Conservation (phyloP, 2,888 invertebrate species). For the Lordiphosa andalusiaca region DNA sequence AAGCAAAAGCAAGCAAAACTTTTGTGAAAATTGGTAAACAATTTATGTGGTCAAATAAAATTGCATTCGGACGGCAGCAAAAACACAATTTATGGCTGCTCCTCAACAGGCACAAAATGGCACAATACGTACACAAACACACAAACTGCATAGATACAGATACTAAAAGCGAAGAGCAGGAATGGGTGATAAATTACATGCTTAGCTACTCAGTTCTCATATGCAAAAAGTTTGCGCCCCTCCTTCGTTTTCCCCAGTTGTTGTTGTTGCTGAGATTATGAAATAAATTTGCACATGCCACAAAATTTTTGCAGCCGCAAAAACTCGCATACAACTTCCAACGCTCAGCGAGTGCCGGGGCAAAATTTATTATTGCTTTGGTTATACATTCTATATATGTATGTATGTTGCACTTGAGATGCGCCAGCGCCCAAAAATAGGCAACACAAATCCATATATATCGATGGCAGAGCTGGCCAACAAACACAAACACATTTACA, state of each 20-base stretch:
- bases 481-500: slow-evolving; percentile 53
- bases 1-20: slow-evolving; percentile 23
- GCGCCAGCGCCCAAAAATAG: slow-evolving; percentile 44
- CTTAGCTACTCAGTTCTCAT: slow-evolving; percentile 66
- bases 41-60: slow-evolving; percentile 75
- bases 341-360: slow-evolving; percentile 34
- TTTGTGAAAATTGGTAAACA: slow-evolving; percentile 74
- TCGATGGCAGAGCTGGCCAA: slow-evolving; percentile 16
- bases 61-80: slow-evolving; percentile 28
- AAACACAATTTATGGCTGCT: slow-evolving; percentile 18
- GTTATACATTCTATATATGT: slow-evolving; percentile 13
- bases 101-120: slow-evolving; percentile 6
- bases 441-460: slow-evolving; percentile 38
- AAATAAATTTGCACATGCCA: slow-evolving; percentile 73
- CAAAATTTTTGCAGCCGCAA: slow-evolving; percentile 59
- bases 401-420: slow-evolving; percentile 60
- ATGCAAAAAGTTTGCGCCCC: slow-evolving; percentile 13
- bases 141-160: slow-evolving; percentile 8
- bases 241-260: slow-evolving; percentile 4
- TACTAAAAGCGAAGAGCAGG: slow-evolving; percentile 22
- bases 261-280: slow-evolving; percentile 63
- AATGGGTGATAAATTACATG: slow-evolving; percentile 70
- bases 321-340: slow-evolving; percentile 48
- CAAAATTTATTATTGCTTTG: slow-evolving; percentile 23
- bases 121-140: slow-evolving; percentile 2